Evolutionary conservation across 2,113 vertebrate species (phyloP).

Genomic region (Phalacrocorax brasilianus): DNA sequence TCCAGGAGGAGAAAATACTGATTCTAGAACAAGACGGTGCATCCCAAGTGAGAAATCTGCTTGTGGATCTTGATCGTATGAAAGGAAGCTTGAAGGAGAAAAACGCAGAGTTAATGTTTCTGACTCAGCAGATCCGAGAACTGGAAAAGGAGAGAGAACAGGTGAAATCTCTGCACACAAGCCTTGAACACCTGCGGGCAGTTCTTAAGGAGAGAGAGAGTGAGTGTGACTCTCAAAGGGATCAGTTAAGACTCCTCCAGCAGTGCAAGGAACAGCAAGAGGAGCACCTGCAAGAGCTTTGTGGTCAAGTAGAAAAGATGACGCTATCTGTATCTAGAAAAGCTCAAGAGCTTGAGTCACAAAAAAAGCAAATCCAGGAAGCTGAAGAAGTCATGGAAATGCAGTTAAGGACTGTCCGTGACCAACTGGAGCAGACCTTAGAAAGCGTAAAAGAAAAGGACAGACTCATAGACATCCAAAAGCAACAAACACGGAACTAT

Average conservation of each 20-base stretch:
- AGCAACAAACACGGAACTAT: conserved; percentile 2
- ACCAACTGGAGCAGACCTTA: conserved; percentile 56
- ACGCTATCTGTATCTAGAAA: conserved; percentile 56
- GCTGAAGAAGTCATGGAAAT: conserved; percentile 17
- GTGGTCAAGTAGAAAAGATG: conserved; percentile 33
- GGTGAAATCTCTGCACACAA: conserved; percentile 29
- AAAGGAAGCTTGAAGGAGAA: conserved; percentile 65
- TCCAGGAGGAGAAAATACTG: conserved; percentile 52
- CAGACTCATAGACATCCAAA: conserved; percentile 38
- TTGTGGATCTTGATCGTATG: conserved; percentile 63
- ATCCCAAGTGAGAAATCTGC: conserved; percentile 64
- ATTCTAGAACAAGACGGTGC: not conserved
- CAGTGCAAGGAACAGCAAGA: conserved; percentile 56
- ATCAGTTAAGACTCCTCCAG: conserved; percentile 57
- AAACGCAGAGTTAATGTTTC: conserved; percentile 51
- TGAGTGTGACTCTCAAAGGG: conserved; percentile 65
- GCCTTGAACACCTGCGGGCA: conserved; percentile 66
- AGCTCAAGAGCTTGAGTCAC: conserved; percentile 58
- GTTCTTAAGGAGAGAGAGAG: conserved; percentile 67
- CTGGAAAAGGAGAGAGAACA: conserved; percentile 41
- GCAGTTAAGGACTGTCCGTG: conserved; percentile 30
- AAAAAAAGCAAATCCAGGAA: conserved; percentile 53
- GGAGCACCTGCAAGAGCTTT: conserved; percentile 56
- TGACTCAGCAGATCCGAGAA: conserved; percentile 53
- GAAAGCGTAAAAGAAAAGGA: conserved; percentile 50